phyloP scores from a whole-genome alignment of 2,797 vertebrate species.

The Acipenser oxyrinchus region DNA sequence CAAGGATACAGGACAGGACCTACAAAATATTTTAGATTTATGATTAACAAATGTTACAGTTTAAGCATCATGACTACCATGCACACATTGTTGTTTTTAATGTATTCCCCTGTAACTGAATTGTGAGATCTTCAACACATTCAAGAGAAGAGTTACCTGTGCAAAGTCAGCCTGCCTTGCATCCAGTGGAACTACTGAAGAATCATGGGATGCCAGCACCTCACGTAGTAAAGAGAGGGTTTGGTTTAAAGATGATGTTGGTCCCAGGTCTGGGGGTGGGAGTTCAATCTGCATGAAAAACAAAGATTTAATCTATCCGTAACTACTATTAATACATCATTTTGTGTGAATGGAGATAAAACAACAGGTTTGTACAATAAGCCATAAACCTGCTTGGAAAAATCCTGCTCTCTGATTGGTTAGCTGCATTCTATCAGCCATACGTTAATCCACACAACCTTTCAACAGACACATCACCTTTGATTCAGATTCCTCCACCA shows the following conservation, averaged over 20 bases:
- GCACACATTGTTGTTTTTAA: rapidly evolving
- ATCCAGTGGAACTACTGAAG: slow-evolving; percentile 86
- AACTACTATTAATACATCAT: no score
- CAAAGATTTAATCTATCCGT: neutral
- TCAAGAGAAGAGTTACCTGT: slow-evolving; percentile 59
- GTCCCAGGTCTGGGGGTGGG: slow-evolving; percentile 88
- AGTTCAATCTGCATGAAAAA: slow-evolving; percentile 76
- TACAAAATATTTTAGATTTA: slow-evolving; percentile 31
- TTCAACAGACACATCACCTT: no score
- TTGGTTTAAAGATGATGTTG: slow-evolving; percentile 85
- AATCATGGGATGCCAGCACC: slow-evolving; percentile 87
- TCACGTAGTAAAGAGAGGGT: slow-evolving; percentile 85
- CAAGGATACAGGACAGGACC: slow-evolving; percentile 93
- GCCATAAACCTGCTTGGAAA: no score
- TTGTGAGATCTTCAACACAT: slow-evolving; percentile 21
- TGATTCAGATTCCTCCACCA: no score
- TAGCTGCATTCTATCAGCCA: no score
- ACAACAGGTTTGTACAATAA: no score
- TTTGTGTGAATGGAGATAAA: no score
- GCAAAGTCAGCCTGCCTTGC: slow-evolving; percentile 94
- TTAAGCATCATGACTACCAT: neutral
- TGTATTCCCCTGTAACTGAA: slow-evolving; percentile 27
- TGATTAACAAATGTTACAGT: neutral
- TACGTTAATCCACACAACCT: no score
- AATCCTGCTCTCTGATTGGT: no score